Conservation (phyloP, 2,888 invertebrate genomes). For the Epinotia nisella region DNA sequence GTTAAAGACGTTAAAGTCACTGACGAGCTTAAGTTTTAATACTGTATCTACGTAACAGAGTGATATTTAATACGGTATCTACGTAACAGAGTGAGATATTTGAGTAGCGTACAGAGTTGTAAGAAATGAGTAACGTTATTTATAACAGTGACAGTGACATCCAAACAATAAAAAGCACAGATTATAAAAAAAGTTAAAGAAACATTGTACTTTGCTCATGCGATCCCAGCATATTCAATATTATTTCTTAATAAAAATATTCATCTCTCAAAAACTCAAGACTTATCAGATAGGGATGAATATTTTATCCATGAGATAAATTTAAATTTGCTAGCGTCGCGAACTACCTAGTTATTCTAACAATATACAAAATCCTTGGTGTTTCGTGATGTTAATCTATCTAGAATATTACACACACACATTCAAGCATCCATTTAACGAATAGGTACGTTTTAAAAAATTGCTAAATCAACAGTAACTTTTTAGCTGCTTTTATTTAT, state of each 20-base stretch:
- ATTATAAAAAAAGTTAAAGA: not conserved
- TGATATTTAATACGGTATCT: not conserved
- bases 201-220: not conserved
- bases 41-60: no score
- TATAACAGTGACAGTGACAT: no score
- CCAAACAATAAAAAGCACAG: not conserved
- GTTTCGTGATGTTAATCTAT: conserved; percentile 36
- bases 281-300: not conserved
- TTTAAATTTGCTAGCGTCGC: not conserved
- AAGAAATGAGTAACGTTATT: not conserved
- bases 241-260: not conserved
- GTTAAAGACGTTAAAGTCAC: not conserved
- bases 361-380: conserved; percentile 32
- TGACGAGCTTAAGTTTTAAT: not conserved
- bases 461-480: not conserved
- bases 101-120: no score
- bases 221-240: not conserved
- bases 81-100: not conserved
- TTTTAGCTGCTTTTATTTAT: not conserved
- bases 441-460: not conserved
- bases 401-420: conserved; percentile 30
- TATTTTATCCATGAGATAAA: conserved; percentile 46
- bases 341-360: conserved; percentile 20
- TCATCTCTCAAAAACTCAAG: not conserved
- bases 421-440: conserved; percentile 7